A percentile compares a stretch with the other conserved stretches of the same genome.
These are phyloP conservation scores for Drosophila nigromelanica DNA, from an alignment of 1,140 invertebrate genomes.

Conservation along the genomic window DNA sequence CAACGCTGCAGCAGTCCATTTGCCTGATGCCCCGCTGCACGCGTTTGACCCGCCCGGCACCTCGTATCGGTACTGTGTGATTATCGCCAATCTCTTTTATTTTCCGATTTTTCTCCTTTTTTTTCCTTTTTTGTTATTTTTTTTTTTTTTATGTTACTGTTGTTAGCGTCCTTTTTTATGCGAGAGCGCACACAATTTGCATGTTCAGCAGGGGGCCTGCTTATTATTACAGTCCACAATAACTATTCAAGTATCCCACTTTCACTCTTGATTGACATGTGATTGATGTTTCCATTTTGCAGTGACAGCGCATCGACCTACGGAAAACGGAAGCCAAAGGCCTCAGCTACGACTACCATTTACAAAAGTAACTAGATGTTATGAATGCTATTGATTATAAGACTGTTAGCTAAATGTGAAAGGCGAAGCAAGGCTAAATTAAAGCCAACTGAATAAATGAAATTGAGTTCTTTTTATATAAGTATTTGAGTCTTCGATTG, in stretches of 20 bases:
- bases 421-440: not conserved
- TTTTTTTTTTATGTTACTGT: slow-evolving; percentile 30
- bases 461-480: no score
- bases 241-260: slow-evolving; percentile 71
- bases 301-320: slow-evolving; percentile 54
- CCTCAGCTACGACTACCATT: slow-evolving; percentile 7
- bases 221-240: slow-evolving; percentile 48
- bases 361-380: not conserved
- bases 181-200: slow-evolving; percentile 72
- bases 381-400: not conserved
- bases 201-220: slow-evolving; percentile 63
- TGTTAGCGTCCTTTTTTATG: slow-evolving; percentile 61
- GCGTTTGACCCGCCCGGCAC: slow-evolving; percentile 66
- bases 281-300: slow-evolving; percentile 79
- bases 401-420: slow-evolving; percentile 1
- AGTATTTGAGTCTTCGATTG: no score
- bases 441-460: not conserved
- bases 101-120: slow-evolving; percentile 11
- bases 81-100: slow-evolving; percentile 24
- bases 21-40: slow-evolving; percentile 39
- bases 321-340: slow-evolving; percentile 1
- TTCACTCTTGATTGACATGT: slow-evolving; percentile 74
- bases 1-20: slow-evolving; percentile 15
- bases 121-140: slow-evolving; percentile 11
- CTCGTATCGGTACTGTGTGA: slow-evolving; percentile 28